A percentile compares a stretch with the other conserved stretches of the same genome.
These are phyloP conservation scores for Craniophora ligustri DNA, from an alignment of 2,888 invertebrate genomes.

Conservation along the genomic window DNA sequence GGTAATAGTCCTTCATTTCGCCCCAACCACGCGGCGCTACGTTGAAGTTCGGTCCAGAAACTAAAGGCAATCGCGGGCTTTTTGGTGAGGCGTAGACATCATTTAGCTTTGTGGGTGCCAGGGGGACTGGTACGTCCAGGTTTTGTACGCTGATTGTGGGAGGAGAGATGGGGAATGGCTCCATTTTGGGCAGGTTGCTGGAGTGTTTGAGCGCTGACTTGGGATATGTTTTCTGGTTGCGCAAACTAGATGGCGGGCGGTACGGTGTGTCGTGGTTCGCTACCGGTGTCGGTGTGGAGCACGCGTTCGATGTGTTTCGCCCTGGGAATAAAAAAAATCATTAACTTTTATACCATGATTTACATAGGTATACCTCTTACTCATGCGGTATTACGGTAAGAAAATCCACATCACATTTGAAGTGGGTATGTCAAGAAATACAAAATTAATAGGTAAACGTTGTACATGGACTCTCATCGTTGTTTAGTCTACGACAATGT, in stretches of 20 bases:
- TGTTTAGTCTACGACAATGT: too few relatives aligned
- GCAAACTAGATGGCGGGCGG: slow-evolving; percentile 83
- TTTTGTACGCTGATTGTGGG: slow-evolving; percentile 74
- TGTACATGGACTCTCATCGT: too few relatives aligned
- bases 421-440: too few relatives aligned
- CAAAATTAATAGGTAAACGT: too few relatives aligned
- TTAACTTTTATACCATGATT: too few relatives aligned
- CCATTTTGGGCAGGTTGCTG: slow-evolving; percentile 79
- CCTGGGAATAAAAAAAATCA: slow-evolving; percentile 67
- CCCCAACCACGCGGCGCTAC: slow-evolving; percentile 95
- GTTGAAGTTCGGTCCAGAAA: slow-evolving; percentile 91
- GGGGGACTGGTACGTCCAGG: slow-evolving; percentile 73
- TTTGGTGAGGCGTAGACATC: slow-evolving; percentile 84
- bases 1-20: slow-evolving; percentile 90
- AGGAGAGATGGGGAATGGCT: slow-evolving; percentile 82
- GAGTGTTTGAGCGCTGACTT: slow-evolving; percentile 82
- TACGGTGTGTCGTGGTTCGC: slow-evolving; percentile 85
- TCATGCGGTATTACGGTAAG: too few relatives aligned
- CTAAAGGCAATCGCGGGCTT: slow-evolving; percentile 77
- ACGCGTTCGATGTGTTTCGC: slow-evolving; percentile 83
- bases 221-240: slow-evolving; percentile 84
- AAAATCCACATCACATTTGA: too few relatives aligned
- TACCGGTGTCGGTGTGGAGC: slow-evolving; percentile 81
- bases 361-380: too few relatives aligned
- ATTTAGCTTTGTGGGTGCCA: slow-evolving; percentile 84